phyloP scores from a whole-genome alignment of 2,888 invertebrate genomes.

The Meghimatium bilineatum region DNA sequence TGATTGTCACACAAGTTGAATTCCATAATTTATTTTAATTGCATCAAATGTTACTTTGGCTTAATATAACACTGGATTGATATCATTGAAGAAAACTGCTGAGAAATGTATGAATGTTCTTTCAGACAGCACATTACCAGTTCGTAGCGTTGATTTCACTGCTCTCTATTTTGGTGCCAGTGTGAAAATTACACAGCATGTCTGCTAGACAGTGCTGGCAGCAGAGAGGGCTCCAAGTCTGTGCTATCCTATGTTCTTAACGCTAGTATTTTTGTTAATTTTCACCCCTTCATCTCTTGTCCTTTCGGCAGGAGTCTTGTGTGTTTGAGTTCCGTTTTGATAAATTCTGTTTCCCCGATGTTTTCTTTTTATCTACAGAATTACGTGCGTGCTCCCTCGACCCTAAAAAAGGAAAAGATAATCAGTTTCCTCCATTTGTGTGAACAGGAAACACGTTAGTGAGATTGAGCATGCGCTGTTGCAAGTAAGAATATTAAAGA shows the following conservation, averaged over 20 bases:
- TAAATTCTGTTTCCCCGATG: neutral
- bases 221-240: neutral
- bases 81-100: too few relatives aligned
- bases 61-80: too few relatives aligned
- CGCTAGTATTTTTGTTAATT: neutral
- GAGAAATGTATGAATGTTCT: too few relatives aligned
- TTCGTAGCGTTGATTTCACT: neutral
- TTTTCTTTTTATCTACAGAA: neutral
- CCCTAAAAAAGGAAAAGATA: neutral
- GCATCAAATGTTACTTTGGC: too few relatives aligned
- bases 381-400: neutral
- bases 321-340: neutral
- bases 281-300: neutral
- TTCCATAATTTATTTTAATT: too few relatives aligned
- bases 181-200: neutral
- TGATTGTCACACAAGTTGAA: too few relatives aligned
- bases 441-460: neutral
- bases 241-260: neutral
- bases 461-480: slow-evolving; percentile 3
- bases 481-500: neutral
- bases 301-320: neutral
- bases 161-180: slow-evolving; percentile 3
- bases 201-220: neutral
- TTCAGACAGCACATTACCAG: too few relatives aligned
- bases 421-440: neutral